phyloP scores from a whole-genome alignment of 2,113 vertebrate genomes.

The Micromys minutus region DNA sequence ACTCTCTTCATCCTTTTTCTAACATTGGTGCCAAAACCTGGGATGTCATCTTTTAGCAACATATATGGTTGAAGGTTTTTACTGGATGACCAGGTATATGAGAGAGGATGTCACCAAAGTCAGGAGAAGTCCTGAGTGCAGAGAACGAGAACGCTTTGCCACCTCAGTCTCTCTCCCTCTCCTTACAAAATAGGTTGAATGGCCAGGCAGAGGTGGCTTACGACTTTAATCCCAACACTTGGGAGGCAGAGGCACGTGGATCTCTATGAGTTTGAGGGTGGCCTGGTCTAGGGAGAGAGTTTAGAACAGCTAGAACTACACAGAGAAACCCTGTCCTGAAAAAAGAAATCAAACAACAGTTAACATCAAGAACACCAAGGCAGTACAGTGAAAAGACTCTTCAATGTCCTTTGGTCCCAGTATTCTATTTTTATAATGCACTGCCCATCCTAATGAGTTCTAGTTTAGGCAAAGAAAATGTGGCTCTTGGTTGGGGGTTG shows the following conservation, averaged over 20 bases:
- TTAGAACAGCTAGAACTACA: no score
- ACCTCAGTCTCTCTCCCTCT: not conserved
- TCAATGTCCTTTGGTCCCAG: not conserved
- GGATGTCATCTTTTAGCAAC: no score
- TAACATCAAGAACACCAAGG: no score
- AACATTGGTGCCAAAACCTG: no score
- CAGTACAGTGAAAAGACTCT: not conserved
- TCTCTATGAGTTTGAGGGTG: no score
- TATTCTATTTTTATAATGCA: not conserved
- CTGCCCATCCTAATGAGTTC: not conserved
- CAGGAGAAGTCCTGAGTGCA: not conserved
- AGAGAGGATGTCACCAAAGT: not conserved
- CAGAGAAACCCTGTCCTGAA: no score
- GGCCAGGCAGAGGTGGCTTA: no score
- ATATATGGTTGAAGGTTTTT: not conserved
- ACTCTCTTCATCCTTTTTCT: no score
- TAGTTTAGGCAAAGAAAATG: constrained; percentile 26
- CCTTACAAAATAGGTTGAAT: not conserved
- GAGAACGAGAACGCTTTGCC: not conserved
- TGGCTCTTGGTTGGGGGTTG: not conserved
- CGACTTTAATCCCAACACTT: no score
- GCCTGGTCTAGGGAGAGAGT: no score
- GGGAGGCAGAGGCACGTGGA: no score
- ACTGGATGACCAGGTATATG: not conserved
- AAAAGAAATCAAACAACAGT: no score